These are phyloP conservation scores for Philopotamus ludificatus DNA, from an alignment of 1,140 invertebrate genomes.

Conservation along the genomic window DNA sequence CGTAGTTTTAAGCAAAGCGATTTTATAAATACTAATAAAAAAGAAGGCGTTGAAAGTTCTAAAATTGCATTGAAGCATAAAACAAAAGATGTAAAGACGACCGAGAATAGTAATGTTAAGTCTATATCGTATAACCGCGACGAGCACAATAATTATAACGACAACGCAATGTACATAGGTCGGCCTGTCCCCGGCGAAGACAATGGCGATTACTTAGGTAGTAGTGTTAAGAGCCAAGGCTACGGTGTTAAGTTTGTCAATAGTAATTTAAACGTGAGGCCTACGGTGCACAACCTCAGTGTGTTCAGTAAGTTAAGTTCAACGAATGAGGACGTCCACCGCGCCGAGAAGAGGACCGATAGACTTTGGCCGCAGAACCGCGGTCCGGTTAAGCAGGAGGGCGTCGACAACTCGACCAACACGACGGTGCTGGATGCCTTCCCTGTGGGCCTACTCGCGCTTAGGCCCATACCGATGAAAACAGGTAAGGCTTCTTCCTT, in stretches of 20 bases:
- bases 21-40: conserved; percentile 37
- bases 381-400: conserved; percentile 18
- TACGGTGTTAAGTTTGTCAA: conserved; percentile 38
- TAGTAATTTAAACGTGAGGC: conserved; percentile 54
- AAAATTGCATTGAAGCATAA: conserved; percentile 47
- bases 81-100: conserved; percentile 23
- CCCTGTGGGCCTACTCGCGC: conserved; percentile 62
- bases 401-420: conserved; percentile 39
- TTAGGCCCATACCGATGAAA: conserved; percentile 60
- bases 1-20: conserved; percentile 29
- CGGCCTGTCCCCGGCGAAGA: conserved; percentile 13
- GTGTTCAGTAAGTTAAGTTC: conserved; percentile 46
- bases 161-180: conserved; percentile 31
- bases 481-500: conserved; percentile 44
- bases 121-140: conserved; percentile 24
- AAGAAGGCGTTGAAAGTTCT: conserved; percentile 60
- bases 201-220: conserved; percentile 3
- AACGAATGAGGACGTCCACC: not conserved
- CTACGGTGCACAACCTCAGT: conserved; percentile 53
- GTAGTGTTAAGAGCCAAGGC: conserved; percentile 20
- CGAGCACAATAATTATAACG: conserved; percentile 36
- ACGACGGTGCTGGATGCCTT: conserved; percentile 53
- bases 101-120: conserved; percentile 26
- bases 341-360: conserved; percentile 47
- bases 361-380: conserved; percentile 44